Evolutionary conservation across 2,888 invertebrate species (phyloP), one percentile per base, ranked within the genome.

Genomic region (Deroplatys truncata): DNA sequence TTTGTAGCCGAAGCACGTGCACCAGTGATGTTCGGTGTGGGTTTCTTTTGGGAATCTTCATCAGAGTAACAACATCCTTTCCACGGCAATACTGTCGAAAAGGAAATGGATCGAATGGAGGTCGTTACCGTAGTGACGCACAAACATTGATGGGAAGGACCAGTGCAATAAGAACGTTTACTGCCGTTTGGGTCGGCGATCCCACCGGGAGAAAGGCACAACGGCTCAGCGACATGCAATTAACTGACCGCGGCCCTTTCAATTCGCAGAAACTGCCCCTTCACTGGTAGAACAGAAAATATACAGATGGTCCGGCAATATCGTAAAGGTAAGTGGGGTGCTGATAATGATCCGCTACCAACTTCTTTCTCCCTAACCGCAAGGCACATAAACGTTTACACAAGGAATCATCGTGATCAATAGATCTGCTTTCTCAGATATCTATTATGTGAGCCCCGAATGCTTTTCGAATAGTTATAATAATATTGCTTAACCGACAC

Each of bases 201-300:
- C 82, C 29, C 72, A 29, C 72, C 86, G 31, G 82, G 86, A 86
- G 82, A 86, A 86, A 72, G 86, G 86, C 82, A n/a, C 86, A 87
- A 87, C 83, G 87, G 83, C 87, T 35, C 82, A 35, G 83, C 87
- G 87, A 87, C 87, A 83, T 87, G 43, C 83, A 87, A 87, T 87
- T 87, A 87, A 43, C 87, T 43, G 56, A 87, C 87, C 87, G 82
- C 87, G 35, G 8, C 35, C 87, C 29, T 56, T 86, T 72, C 72
- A 82, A 86, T 82, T 28, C 86, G 56, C 29, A 29, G 29, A 86
- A 49, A n/a, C 29, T 86, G 29, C 86, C 25, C 43, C 8, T 28
- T 49, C 49, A 10, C n/a, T 31, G 28, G 56, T 72, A 72, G 56
- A 72, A 72, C 56, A 72, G 56, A 72, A 72, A 72, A 72, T 43